Conservation (phyloP, 1,140 invertebrate genomes). For the Adoxophyes honmai region DNA sequence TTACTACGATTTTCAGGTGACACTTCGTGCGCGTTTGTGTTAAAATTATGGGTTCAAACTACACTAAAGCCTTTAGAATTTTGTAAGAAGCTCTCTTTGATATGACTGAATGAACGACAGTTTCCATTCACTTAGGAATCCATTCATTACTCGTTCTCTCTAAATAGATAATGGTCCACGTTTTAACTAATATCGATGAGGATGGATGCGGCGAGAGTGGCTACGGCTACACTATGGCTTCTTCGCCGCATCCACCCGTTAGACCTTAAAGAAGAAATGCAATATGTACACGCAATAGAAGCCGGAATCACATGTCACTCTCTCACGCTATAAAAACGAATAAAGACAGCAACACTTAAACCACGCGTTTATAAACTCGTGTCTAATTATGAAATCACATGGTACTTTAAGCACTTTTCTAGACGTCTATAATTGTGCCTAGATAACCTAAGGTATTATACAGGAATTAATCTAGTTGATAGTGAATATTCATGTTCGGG, state of each 20-base stretch:
- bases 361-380: background rate
- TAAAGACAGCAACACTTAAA: background rate
- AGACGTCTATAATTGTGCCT: too few relatives aligned
- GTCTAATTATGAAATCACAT: conserved; percentile 10
- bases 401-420: conserved; percentile 4
- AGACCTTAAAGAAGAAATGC: background rate
- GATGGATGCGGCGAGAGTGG: too few relatives aligned
- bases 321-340: background rate
- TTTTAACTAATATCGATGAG: too few relatives aligned
- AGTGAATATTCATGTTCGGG: too few relatives aligned
- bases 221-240: too few relatives aligned
- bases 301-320: background rate
- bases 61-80: background rate
- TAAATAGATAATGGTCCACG: conserved; percentile 8
- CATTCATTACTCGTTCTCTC: conserved; percentile 11
- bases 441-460: background rate
- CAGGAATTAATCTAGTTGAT: too few relatives aligned
- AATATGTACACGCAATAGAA: background rate
- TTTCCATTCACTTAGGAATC: background rate
- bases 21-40: too few relatives aligned
- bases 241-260: too few relatives aligned
- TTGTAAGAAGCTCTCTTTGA: conserved; percentile 7
- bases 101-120: conserved; percentile 2
- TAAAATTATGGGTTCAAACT: too few relatives aligned
- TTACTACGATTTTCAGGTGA: too few relatives aligned